Evolutionary conservation across 2,888 invertebrate genomes (phyloP), one percentile per base, ranked within the genome.

Genomic region (Eupsilia transversa): DNA sequence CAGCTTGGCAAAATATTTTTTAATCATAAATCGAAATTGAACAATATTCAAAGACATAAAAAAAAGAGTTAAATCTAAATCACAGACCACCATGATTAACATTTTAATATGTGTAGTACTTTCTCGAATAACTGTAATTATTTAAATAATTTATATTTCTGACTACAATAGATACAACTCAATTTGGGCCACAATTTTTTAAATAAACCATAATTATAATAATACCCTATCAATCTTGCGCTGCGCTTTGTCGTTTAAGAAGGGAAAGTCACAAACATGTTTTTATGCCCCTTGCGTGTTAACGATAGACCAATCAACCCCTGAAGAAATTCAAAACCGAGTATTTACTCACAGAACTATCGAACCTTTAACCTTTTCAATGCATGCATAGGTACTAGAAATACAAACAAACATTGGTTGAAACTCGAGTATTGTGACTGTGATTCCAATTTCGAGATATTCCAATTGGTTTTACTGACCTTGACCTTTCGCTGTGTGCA

Each of bases 211-310:
- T 61, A 49, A 17, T 30, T 38, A 20, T 17, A 23, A 54, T 33
- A 68, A 38, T 33, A 23, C 27, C 27, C 60, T 17, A 76, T 33
- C 5, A 46, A 41, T 70, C 54, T 56, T 61, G n/a, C 38, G 30
- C 35, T 46, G 35, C 46, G 46, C 17, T 23, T 27, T 46, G 7
- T 23, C 17, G n/a, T 43, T n/a, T 12, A n/a, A 54, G 33, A 70
- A 46, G 33, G 54, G 79, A 61, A 54, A 76, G 35, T 12, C 7
- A n/a, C 3, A 17, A 14, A 64, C 43, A 14, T 52, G 38, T 35
- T 43, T 57, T 64, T 54, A 64, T 72, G 4, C 10, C 80, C 52
- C 10, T 65, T 80, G 74, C 80, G 80, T 80, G 80, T 49, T 23
- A 33, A 59, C 52, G 30, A 33, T 46, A 33, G 1, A 74, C 17